Percentiles rank a stretch among this genome's conserved stretches.
These are phyloP conservation scores for Lanius collurio DNA, from an alignment of 2,113 vertebrate species.

Conservation along the genomic window DNA sequence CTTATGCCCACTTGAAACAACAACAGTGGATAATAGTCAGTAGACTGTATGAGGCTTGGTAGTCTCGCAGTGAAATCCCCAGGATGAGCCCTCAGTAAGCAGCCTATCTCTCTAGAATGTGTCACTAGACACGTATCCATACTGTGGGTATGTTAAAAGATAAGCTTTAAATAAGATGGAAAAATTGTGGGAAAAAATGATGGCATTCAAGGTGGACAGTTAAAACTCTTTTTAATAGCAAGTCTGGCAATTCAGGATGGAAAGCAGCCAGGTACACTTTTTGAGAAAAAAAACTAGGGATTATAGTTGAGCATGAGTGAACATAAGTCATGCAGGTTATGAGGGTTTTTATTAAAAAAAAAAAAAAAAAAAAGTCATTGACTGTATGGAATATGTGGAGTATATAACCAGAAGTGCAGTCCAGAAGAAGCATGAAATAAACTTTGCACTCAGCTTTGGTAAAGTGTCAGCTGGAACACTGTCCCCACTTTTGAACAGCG, in stretches of 20 bases:
- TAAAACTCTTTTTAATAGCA: background rate
- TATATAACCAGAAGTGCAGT: background rate
- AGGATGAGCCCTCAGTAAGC: background rate
- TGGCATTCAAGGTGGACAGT: background rate
- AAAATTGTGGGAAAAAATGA: background rate
- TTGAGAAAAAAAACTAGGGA: background rate
- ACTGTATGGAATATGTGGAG: background rate
- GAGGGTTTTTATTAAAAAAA: background rate
- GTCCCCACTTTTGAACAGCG: background rate
- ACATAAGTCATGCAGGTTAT: background rate
- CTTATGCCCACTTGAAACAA: background rate
- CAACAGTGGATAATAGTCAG: background rate
- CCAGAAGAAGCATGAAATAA: background rate
- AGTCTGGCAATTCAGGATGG: background rate
- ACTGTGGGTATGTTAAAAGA: background rate
- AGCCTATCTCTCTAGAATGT: background rate
- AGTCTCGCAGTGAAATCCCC: background rate
- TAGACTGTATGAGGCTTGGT: fast-evolving
- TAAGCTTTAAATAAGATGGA: background rate
- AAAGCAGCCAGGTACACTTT: background rate
- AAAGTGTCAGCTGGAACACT: background rate
- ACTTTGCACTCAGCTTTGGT: background rate
- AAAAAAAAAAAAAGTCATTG: background rate
- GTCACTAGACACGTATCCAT: background rate
- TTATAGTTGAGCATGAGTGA: background rate